Base-by-base conservation (phyloP, 1,140 invertebrate genomes). In the Macrobrachium rosenbergii region DNA sequence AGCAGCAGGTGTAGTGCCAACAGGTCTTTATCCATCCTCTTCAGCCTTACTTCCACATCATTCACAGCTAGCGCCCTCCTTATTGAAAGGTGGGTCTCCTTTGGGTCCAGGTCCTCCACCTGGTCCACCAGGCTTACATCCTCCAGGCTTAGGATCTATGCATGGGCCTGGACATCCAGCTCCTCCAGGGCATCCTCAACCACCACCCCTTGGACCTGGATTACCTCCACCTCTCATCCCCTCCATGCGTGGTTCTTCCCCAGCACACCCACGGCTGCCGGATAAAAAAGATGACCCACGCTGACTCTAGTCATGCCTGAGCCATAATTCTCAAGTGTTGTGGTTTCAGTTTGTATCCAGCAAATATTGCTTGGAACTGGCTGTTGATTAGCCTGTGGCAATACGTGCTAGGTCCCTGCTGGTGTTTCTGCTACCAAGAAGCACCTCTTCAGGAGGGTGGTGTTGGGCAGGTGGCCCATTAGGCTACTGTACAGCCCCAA, bases 241-340 rank as follows among this genome's bases (percentile, higher is more conserved):
- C 69, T 87, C 85, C 78, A 87, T 87, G 78, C 85, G 85, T 76
- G 85, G 85, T 28, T 62, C 85, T 69, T 87, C 85, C 17, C 85
- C 85, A 45, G 85, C 85, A 62, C 85, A 87, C 77, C 85, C 78
- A 81, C 85, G 85, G 85, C 85, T 79, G 45, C 85, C 85, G 63
- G 85, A 87, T 75, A 87, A 87, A 76, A 87, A 87, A 67, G 85
- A 87, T 87, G 85, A 87, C 85, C 85, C 85, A 64, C 85, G 85
- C 85, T 87, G 85, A 87, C 85, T 87, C 85, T 87, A 87, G 85
- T 87, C 85, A 87, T 87, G 63, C 85, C 85, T 63, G 76, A 72
- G 78, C 67, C 78, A 78, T 59, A 85, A 76, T 52, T 62, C 83
- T 85, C 83, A 85, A 73, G 75, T 85, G 78, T 59, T 81, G 67